Evolutionary conservation across 1,140 invertebrate genomes (phyloP).

Genomic region (Parapsyche elsis): DNA sequence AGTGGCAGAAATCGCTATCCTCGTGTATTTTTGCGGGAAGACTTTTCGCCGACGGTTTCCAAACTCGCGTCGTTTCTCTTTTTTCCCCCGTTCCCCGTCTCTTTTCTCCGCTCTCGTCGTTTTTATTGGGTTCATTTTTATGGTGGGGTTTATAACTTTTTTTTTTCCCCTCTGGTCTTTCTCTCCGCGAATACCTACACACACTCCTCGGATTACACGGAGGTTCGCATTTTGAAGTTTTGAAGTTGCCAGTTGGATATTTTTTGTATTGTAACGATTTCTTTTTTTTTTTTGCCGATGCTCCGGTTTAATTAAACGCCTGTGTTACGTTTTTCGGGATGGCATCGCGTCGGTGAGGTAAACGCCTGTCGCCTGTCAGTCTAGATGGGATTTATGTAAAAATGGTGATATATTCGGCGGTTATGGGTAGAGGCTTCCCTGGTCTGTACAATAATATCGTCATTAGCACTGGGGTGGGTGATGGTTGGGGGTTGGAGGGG

Average conservation of each 20-base stretch:
- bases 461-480: slow-evolving; percentile 56
- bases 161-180: no score
- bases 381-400: slow-evolving; percentile 1
- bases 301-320: neutral
- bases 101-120: neutral
- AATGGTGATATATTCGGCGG: neutral
- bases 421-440: slow-evolving; percentile 28
- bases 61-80: neutral
- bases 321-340: no score
- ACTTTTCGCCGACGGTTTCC: neutral
- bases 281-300: no score
- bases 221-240: no score
- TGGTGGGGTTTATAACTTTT: neutral
- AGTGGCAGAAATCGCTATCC: neutral
- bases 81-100: neutral
- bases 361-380: slow-evolving; percentile 2
- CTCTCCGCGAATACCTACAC: no score
- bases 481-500: slow-evolving; percentile 59
- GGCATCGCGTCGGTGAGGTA: neutral
- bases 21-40: neutral
- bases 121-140: slow-evolving; percentile 18
- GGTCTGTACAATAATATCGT: slow-evolving; percentile 46
- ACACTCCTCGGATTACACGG: no score
- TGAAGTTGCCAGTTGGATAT: no score
- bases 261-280: no score